Base-by-base conservation (phyloP, 2,888 invertebrate species). In the Prostheceraeus crozeri region DNA sequence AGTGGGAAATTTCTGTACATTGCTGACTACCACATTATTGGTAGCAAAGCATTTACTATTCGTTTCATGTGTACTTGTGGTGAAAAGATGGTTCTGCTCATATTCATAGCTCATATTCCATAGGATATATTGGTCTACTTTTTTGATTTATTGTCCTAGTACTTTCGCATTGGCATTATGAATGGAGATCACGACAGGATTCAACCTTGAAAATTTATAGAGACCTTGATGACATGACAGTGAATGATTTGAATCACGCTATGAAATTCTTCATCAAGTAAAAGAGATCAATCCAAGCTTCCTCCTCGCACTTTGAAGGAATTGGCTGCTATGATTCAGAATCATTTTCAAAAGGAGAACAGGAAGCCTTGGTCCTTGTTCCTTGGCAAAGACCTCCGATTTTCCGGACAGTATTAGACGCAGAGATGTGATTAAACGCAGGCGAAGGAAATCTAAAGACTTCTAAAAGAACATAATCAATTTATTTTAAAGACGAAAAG, bases 391-490 rank as follows among this genome's bases (percentile, higher is more conserved):
- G 14, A 40, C n/a, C 19, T 40, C 19, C 19, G n/a, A 16, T 23
- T 16, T 40, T 40, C 19, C 40, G 40, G 21, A 40, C 40, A 8
- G 40, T 8, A 16, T 23, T 40, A 16, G 40, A 40, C 40, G 40
- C 40, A 16, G 40, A 40, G 21, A 40, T 40, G 40, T 16, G 21
- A 23, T 23, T 40, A 14, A 40, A 23, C 19, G 40, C 40, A 16
- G 14, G 40, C 40, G 40, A 40, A 40, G 40, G 40, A 40, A 40
- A 40, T 40, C 40, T n/a, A n/a, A n/a, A n/a, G n/a, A n/a, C n/a
- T n/a, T n/a, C 40, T 16, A 40, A 14, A 40, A 40, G 40, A 40
- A 40, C 6, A n/a, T 14, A 14, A 23, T 16, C n/a, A 16, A 40
- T 40, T 23, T 8, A 14, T 16, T 23, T 16, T 40, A 23, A 40